Evolutionary conservation across 2,113 vertebrate genomes (phyloP).

Genomic region (Sprattus sprattus): DNA sequence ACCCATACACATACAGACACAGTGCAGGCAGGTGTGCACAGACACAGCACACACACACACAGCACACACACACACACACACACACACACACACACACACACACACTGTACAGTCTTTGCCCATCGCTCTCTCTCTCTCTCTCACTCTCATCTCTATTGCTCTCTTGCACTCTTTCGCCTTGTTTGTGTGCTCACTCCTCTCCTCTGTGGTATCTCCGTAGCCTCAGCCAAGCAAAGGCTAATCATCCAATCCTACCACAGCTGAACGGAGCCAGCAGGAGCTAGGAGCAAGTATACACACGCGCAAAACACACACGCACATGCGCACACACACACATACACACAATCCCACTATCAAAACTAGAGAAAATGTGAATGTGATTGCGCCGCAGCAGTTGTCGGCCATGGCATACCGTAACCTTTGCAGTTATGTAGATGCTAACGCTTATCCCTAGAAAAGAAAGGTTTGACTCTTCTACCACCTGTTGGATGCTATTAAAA

Average conservation of each 20-base stretch:
- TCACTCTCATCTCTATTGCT: background rate
- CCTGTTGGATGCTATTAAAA: no score
- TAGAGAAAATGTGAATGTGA: background rate
- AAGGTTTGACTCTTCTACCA: no score
- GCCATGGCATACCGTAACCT: no score
- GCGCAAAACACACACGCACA: background rate
- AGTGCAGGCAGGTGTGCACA: background rate
- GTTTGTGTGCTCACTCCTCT: background rate
- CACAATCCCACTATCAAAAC: background rate
- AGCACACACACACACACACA: background rate
- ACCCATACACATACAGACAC: background rate
- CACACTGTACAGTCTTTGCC: background rate
- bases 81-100: background rate
- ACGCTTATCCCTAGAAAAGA: no score
- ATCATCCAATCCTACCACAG: slow-evolving; percentile 11
- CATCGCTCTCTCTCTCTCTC: background rate
- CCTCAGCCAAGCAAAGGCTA: slow-evolving; percentile 11
- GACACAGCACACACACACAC: background rate
- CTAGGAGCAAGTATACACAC: no score
- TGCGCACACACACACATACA: background rate
- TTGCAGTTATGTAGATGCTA: no score
- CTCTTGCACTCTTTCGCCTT: background rate
- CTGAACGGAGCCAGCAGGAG: background rate
- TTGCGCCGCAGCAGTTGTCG: no score
- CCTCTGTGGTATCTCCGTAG: background rate